phyloP scores from a whole-genome alignment of 53 echinoderm and acorn worm species.

The Temnopleurus reevesii region DNA sequence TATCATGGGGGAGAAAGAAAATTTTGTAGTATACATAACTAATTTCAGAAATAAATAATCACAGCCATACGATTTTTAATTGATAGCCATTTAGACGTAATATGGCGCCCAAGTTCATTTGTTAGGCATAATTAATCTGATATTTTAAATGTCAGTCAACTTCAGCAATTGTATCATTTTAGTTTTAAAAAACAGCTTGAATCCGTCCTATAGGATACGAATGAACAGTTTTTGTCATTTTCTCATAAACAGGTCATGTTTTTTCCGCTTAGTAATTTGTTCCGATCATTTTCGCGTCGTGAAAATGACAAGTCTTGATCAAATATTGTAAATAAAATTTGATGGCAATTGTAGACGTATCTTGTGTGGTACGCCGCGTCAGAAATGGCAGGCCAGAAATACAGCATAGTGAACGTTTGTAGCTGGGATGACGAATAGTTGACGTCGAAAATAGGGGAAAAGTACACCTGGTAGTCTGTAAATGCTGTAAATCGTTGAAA shows the following conservation, averaged over 20 bases:
- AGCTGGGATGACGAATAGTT: no score
- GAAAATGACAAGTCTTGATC: not conserved
- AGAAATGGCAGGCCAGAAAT: not conserved
- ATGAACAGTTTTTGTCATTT: not conserved
- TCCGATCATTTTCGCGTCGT: not conserved
- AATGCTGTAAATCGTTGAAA: no score
- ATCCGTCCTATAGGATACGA: not conserved
- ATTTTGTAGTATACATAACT: no score
- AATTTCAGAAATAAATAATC: no score
- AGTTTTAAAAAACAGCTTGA: not conserved
- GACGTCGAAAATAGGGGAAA: no score
- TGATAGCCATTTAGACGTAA: not conserved
- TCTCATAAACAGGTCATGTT: not conserved
- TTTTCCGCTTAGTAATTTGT: not conserved
- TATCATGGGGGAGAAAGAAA: no score
- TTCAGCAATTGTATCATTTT: not conserved
- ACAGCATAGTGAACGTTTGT: no score
- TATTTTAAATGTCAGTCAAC: not conserved
- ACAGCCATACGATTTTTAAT: no score
- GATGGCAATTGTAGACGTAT: not conserved
- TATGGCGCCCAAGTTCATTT: no score
- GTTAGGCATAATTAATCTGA: no score
- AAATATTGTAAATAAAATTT: slow-evolving; percentile 17
- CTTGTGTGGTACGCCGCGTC: slow-evolving; percentile 8
- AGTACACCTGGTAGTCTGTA: no score